Evolutionary conservation across 1,140 invertebrate genomes (phyloP).

Genomic region (Platyura marginata): DNA sequence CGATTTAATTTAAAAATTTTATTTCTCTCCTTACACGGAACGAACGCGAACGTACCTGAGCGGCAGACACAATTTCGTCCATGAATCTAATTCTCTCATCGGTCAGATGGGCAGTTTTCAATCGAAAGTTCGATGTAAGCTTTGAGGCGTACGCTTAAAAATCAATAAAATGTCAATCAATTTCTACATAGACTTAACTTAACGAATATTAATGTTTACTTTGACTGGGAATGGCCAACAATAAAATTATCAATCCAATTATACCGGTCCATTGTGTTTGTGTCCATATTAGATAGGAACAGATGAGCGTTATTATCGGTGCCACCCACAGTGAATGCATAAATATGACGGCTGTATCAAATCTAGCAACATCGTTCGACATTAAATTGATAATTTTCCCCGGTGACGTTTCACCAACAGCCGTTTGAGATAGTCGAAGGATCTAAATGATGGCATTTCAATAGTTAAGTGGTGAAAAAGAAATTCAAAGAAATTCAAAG

Average conservation of each 20-base stretch:
- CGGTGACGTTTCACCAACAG: conserved; percentile 52
- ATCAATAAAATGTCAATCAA: background rate
- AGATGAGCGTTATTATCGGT: conserved; percentile 39
- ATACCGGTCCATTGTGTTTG: conserved; percentile 44
- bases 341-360: conserved; percentile 37
- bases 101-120: conserved; percentile 43
- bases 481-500: background rate
- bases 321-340: conserved; percentile 44
- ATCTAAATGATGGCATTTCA: conserved; percentile 11
- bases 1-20: too few species aligned
- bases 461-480: background rate
- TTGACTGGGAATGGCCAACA: conserved; percentile 56
- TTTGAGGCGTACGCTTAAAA: conserved; percentile 42
- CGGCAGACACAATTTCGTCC: conserved; percentile 46
- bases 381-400: conserved; percentile 71
- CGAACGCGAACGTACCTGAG: too few species aligned
- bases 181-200: too few species aligned
- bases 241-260: conserved; percentile 45
- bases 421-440: conserved; percentile 33
- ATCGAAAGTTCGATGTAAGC: conserved; percentile 38
- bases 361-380: conserved; percentile 55
- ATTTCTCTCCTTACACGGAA: background rate
- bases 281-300: conserved; percentile 40
- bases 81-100: conserved; percentile 58
- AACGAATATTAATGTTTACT: conserved; percentile 29